Evolutionary conservation across 2,113 vertebrate genomes (phyloP).

Genomic region (Malaclemys terrapin): DNA sequence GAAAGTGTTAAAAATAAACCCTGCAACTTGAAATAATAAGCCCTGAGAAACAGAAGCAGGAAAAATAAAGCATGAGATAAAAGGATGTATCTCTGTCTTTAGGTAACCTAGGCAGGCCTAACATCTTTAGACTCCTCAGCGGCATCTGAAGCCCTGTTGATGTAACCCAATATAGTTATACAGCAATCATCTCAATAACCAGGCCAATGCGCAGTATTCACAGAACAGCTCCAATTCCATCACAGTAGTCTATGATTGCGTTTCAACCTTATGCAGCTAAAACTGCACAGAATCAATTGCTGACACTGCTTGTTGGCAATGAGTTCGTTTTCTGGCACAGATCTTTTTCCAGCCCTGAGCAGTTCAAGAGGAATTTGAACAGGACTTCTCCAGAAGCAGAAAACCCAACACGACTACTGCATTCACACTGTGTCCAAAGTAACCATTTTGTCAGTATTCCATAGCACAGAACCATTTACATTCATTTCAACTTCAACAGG

Average conservation of each 20-base stretch:
- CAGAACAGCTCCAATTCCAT: neutral
- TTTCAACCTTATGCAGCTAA: neutral
- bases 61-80: neutral
- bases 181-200: neutral
- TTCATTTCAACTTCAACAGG: neutral
- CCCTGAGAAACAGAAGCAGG: neutral
- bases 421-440: neutral
- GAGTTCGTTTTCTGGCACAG: neutral
- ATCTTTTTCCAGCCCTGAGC: neutral
- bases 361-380: neutral
- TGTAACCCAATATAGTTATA: neutral
- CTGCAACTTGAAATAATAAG: neutral
- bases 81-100: neutral
- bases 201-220: neutral
- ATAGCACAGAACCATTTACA: neutral
- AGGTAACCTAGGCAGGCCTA: neutral
- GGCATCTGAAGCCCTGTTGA: neutral
- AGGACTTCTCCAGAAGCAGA: neutral
- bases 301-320: neutral
- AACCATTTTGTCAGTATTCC: neutral
- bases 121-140: neutral
- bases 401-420: neutral
- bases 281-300: neutral
- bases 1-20: neutral
- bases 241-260: neutral